Base-by-base conservation (phyloP, 2,113 vertebrate genomes). In the Heterochromis multidens region DNA sequence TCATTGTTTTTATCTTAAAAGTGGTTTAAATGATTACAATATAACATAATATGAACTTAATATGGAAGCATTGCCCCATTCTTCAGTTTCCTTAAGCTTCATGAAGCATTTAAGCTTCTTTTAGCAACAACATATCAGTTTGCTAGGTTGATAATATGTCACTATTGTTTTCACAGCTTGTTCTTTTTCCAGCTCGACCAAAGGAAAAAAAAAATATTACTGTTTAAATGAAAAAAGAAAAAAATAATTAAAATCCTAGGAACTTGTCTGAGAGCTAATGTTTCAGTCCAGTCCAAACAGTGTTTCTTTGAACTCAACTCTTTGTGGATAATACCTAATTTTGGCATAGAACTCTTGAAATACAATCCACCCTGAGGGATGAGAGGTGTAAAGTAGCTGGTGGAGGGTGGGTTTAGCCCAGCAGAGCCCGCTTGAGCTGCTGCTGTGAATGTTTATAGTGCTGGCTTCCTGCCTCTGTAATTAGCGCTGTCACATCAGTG, bases 401-500 rank as follows among this genome's bases (percentile, higher is more conserved):
- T 92, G 81, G 85, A 85, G 77, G 35, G 21, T 25, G 35, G 37
- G 31, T 76, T 70, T 25, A 70, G 62, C 46, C 59, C n/a, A 29
- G 62, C 65, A 78, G 10, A 80, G 79, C 57, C 81, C 9, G 7
- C 76, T 12, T 67, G 82, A 76, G 59, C 80, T 87, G 84, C 81
- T 78, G 46, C 72, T 84, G 85, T 88, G 90, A 63, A 86, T 57
- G 83, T 82, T 80, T 90, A 59, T 77, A 81, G 77, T 8, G 2
- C 74, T 86, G 87, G 89, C 92, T 94, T 93, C 89, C 93, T 93
- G 92, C 84, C 86, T 92, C 85, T 88, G 91, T 95, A 95, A 96
- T 95, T 95, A 95, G 91, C 61, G 61, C 93, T 95, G 95, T 96
- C 96, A 96, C 92, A 94, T 91, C 91, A 63, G 93, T 96, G 94